These are phyloP conservation scores for Chirona hameri DNA, from an alignment of 2,888 invertebrate genomes.

Conservation along the genomic window DNA sequence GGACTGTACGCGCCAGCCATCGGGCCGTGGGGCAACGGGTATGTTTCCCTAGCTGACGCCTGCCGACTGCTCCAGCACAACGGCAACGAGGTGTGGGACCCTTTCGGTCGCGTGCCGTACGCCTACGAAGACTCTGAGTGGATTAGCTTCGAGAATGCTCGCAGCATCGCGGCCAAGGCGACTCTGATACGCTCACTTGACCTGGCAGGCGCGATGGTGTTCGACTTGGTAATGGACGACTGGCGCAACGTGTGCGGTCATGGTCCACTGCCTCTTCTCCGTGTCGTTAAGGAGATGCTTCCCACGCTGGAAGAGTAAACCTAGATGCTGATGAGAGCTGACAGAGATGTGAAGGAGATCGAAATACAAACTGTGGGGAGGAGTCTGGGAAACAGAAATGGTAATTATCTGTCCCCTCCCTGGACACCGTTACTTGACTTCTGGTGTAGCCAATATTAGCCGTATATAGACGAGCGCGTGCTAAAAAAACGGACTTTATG, in stretches of 20 bases:
- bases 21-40: slow-evolving; percentile 53
- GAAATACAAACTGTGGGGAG: too few species aligned
- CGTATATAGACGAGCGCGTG: too few species aligned
- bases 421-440: too few species aligned
- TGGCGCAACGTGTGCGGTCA: slow-evolving; percentile 45
- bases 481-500: too few species aligned
- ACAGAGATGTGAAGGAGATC: too few species aligned
- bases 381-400: too few species aligned
- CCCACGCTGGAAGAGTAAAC: background rate
- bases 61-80: slow-evolving; percentile 60
- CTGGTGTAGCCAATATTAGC: too few species aligned
- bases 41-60: slow-evolving; percentile 64
- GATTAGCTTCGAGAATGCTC: slow-evolving; percentile 73
- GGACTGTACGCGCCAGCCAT: background rate
- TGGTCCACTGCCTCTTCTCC: slow-evolving; percentile 47
- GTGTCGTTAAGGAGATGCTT: background rate
- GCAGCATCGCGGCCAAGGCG: slow-evolving; percentile 67
- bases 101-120: slow-evolving; percentile 70
- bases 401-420: too few species aligned
- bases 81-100: slow-evolving; percentile 60
- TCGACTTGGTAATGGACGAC: slow-evolving; percentile 77
- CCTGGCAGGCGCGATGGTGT: slow-evolving; percentile 78
- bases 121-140: slow-evolving; percentile 67
- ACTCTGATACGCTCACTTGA: slow-evolving; percentile 55
- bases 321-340: too few species aligned